Evolutionary conservation across 2,888 invertebrate genomes (phyloP).

Genomic region (Lepidocyrtoides sp.): DNA sequence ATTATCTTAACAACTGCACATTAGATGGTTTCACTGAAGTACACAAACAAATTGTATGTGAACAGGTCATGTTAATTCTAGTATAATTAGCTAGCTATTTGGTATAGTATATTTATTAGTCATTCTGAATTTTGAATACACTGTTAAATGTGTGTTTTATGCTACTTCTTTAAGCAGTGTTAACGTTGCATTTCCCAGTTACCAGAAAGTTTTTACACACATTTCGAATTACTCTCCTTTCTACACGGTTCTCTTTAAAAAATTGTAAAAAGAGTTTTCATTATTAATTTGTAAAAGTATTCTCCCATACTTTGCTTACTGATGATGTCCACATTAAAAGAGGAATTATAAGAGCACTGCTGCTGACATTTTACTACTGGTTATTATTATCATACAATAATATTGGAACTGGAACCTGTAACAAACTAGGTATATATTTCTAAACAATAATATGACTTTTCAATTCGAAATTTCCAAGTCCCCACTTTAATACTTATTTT

Average conservation of each 20-base stretch:
- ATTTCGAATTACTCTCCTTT: neutral
- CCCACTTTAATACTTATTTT: conserved; percentile 29
- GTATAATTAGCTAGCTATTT: conserved; percentile 14
- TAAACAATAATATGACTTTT: neutral
- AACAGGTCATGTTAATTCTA: neutral
- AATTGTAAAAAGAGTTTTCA: conserved; percentile 35
- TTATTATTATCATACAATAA: too few relatives aligned
- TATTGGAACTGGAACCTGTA: neutral
- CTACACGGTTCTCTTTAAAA: neutral
- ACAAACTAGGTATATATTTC: neutral
- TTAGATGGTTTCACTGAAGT: conserved; percentile 11
- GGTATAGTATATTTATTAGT: too few relatives aligned
- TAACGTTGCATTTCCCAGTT: conserved; percentile 22
- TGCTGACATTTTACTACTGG: neutral
- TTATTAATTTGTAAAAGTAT: conserved; percentile 4
- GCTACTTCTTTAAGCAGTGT: conserved; percentile 22
- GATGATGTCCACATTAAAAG: neutral
- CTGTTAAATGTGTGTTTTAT: neutral
- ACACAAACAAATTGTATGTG: conserved; percentile 42
- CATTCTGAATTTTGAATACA: neutral
- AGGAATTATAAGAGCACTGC: neutral
- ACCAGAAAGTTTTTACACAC: conserved; percentile 6
- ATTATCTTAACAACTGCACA: neutral
- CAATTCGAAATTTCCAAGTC: neutral
- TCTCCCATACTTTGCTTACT: neutral